Conservation (phyloP, 2,888 invertebrate species). For the Ligdia adustata region DNA sequence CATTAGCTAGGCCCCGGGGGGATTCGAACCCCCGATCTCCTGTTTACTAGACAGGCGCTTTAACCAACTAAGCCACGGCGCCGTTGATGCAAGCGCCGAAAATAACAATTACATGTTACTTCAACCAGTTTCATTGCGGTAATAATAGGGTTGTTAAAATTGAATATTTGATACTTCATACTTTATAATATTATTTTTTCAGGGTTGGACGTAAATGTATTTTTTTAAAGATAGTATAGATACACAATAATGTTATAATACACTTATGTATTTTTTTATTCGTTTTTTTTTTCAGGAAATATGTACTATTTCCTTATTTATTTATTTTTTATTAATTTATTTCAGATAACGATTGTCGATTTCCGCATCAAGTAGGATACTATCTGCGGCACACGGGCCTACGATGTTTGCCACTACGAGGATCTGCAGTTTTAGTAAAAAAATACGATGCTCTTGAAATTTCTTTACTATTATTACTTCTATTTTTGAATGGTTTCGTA, state of each 20-base stretch:
- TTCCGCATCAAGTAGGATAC: slow-evolving; percentile 86
- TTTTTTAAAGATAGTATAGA: too few relatives aligned
- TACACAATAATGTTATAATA: too few relatives aligned
- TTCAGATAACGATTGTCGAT: slow-evolving; percentile 86
- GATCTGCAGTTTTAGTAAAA: slow-evolving; percentile 45
- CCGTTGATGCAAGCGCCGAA: slow-evolving; percentile 47
- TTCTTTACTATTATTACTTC: slow-evolving; percentile 5
- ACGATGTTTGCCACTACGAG: slow-evolving; percentile 68
- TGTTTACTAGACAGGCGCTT: slow-evolving; percentile 85
- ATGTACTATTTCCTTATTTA: too few relatives aligned
- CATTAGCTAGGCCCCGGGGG: slow-evolving; percentile 76
- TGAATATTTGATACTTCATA: too few relatives aligned
- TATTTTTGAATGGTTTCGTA: slow-evolving; percentile 21
- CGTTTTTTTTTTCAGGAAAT: too few relatives aligned
- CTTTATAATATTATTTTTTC: too few relatives aligned
- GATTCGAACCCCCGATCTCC: slow-evolving; percentile 84
- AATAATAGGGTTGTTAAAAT: too few relatives aligned
- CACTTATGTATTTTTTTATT: too few relatives aligned
- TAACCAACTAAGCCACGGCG: slow-evolving; percentile 85
- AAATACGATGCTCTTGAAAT: slow-evolving; percentile 16
- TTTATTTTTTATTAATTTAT: too few relatives aligned
- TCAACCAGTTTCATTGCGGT: too few relatives aligned
- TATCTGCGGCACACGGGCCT: slow-evolving; percentile 76
- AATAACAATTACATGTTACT: slow-evolving; percentile 42
- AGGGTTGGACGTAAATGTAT: too few relatives aligned